Evolutionary conservation across 1,140 invertebrate genomes (phyloP).

Genomic region (Magallana angulata): DNA sequence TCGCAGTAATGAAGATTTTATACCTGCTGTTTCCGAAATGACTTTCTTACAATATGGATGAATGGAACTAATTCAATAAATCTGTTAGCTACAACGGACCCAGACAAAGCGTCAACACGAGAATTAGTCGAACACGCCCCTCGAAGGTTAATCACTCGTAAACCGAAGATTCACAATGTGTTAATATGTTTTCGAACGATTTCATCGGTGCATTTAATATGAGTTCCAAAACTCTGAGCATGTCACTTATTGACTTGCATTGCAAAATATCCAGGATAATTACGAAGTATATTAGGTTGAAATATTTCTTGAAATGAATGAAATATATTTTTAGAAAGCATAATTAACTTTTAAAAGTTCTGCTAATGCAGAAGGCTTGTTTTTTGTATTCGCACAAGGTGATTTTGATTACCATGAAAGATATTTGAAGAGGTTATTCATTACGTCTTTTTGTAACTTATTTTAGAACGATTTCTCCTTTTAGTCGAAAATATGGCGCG

Average conservation of each 20-base stretch:
- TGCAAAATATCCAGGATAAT: not conserved
- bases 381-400: not conserved
- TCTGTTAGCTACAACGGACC: slow-evolving; percentile 29
- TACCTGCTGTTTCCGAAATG: slow-evolving; percentile 22
- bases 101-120: slow-evolving; percentile 30
- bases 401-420: slow-evolving; percentile 16
- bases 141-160: slow-evolving; percentile 33
- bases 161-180: slow-evolving; percentile 23
- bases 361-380: slow-evolving; percentile 22
- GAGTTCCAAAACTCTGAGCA: slow-evolving; percentile 7
- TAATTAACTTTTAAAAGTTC: slow-evolving; percentile 12
- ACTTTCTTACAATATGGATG: slow-evolving; percentile 34
- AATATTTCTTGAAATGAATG: slow-evolving; percentile 27
- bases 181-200: slow-evolving; percentile 32
- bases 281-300: not conserved
- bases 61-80: slow-evolving; percentile 37
- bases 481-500: too few relatives aligned
- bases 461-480: not conserved
- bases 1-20: slow-evolving; percentile 29
- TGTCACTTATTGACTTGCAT: slow-evolving; percentile 2
- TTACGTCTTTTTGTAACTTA: not conserved
- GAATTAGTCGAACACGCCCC: slow-evolving; percentile 29
- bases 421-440: not conserved
- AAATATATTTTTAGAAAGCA: slow-evolving; percentile 22
- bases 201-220: slow-evolving; percentile 17